A percentile compares a stretch with the other conserved stretches of the same genome.
Conservation (phyloP, 1,140 invertebrate species). For the Sminthurides bifidus region DNA sequence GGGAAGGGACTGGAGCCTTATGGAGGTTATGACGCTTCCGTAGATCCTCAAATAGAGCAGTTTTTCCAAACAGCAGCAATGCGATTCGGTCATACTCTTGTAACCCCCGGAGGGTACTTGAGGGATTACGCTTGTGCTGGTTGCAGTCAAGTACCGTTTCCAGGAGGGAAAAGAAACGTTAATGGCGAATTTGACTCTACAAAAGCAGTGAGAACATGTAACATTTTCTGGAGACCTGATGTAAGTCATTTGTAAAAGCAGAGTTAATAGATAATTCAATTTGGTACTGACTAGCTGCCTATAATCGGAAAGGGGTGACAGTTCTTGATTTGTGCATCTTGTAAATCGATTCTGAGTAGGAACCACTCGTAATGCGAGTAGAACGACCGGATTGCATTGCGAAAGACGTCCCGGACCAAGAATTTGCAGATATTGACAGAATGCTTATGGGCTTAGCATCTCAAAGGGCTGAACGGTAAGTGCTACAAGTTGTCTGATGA, state of each 20-base stretch:
- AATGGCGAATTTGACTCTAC: constrained; percentile 30
- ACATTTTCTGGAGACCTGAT: constrained; percentile 52
- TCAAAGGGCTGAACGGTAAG: constrained; percentile 45
- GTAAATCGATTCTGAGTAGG: no score
- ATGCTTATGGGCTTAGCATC: constrained; percentile 49
- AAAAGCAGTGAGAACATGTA: constrained; percentile 47
- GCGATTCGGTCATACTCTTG: constrained; percentile 48
- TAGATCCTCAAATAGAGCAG: constrained; percentile 55
- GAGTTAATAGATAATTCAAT: no score
- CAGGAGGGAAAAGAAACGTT: constrained; percentile 10
- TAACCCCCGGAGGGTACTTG: constrained; percentile 41
- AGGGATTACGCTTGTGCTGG: constrained; percentile 28
- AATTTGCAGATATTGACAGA: constrained; percentile 43
- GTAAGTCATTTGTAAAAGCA: constrained; percentile 27
- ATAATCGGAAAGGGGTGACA: no score
- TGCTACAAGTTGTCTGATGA: background rate
- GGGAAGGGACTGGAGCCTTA: constrained; percentile 34
- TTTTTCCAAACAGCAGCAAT: constrained; percentile 57
- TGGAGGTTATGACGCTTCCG: constrained; percentile 44
- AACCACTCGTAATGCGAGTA: constrained; percentile 25
- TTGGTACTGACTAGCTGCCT: no score
- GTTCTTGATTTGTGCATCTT: no score
- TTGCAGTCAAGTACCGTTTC: constrained; percentile 21
- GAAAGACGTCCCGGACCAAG: background rate
- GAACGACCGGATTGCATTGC: background rate